Conservation (phyloP, 2,113 vertebrate species). For the Gopherus flavomarginatus region DNA sequence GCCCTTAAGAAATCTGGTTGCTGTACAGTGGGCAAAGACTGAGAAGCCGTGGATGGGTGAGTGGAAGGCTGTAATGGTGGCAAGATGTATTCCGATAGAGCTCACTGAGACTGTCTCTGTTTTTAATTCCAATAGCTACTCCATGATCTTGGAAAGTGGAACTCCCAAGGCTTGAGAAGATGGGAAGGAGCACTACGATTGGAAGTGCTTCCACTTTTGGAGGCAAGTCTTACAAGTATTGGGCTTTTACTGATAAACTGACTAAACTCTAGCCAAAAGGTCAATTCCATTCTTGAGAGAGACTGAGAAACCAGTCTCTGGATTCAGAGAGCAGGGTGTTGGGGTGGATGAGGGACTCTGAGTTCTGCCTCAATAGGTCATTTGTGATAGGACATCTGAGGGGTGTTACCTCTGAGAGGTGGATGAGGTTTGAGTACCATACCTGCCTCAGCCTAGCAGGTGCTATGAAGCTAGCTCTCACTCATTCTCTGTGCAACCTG, state of each 20-base stretch:
- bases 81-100: neutral
- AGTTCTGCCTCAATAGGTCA: no score
- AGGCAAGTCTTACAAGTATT: neutral
- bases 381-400: no score
- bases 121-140: neutral
- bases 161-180: neutral
- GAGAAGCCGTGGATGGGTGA: neutral
- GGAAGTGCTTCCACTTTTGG: neutral
- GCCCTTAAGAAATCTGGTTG: neutral
- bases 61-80: neutral
- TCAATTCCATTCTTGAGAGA: neutral
- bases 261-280: neutral
- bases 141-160: neutral
- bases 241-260: neutral
- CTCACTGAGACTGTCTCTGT: neutral
- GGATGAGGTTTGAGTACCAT: no score
- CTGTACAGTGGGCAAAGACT: neutral
- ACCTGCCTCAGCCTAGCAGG: no score
- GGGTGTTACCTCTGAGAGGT: no score
- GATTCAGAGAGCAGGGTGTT: no score
- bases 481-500: no score
- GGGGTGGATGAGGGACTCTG: no score
- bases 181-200: neutral
- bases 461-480: no score
- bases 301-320: no score